Evolutionary conservation across 2,888 invertebrate species (phyloP), one percentile per base, ranked within the genome.

Genomic region (Papilio elwesi): DNA sequence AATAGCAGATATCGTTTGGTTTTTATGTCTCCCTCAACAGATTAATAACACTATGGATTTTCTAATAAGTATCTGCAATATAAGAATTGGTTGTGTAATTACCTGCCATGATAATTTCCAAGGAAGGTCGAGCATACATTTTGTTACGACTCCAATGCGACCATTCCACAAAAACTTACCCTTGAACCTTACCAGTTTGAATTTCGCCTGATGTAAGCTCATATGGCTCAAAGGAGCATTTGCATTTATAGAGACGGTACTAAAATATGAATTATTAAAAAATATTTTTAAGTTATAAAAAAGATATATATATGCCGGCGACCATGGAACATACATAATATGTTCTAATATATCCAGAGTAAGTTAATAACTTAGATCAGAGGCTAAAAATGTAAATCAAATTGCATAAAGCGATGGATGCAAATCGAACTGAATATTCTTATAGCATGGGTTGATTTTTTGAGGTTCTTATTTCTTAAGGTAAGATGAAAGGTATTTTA

Each of bases 91-190:
- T 26, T 26, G 4, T 26, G 3, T 43, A 15, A 36, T 68, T 59
- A 81, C 81, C 78, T 81, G 80, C 80, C 81, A 82, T 70, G 65
- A 63, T 36, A 65, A 66, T 55, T 66, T 71, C 71, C 66, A 66
- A 26, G 66, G 67, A 38, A 74, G 70, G 38, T 52, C 66, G 1
- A 70, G 52, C n/a, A 74, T 53, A 38, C 9, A 62, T 47, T 55
- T 70, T 12, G 70, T 70, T 9, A 74, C 10, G 12, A 38, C 9
- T 47, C 69, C 69, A 15, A 73, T 16, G 2, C 69, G 69, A 6
- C 73, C 70, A 16, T 65, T 53, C 73, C 73, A 73, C 3, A 73
- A 59, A 55, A 55, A 68, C 15, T 26, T 43, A 8, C 73, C 73
- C 15, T 64, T 63, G 10, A 52, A 57, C 36, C 9, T 66, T 11